phyloP scores from a whole-genome alignment of 1,140 invertebrate genomes.

The Penaeus vannamei region DNA sequence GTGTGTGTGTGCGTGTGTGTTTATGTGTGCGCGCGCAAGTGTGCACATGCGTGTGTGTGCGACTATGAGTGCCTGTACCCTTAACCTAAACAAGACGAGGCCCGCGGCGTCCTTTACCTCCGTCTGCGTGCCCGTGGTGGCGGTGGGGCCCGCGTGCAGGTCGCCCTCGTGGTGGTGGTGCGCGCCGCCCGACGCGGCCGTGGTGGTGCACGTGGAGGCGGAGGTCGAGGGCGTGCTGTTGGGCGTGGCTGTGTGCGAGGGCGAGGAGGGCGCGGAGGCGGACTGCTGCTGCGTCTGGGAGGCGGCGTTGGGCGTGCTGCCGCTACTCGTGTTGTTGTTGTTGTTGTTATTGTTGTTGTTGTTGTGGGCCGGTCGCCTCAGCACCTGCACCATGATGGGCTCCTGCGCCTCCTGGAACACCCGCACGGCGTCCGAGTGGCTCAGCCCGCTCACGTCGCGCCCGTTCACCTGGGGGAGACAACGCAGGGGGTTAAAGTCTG shows the following conservation, averaged over 20 bases:
- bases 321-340: conserved; percentile 27
- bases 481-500: not conserved
- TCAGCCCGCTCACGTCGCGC: conserved; percentile 78
- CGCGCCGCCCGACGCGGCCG: conserved; percentile 12
- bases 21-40: too few species aligned
- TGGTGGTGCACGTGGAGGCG: not conserved
- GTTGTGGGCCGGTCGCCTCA: conserved; percentile 73
- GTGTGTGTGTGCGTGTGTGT: too few species aligned
- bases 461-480: conserved; percentile 79
- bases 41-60: too few species aligned
- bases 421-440: conserved; percentile 81
- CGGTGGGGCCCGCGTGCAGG: not conserved
- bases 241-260: not conserved
- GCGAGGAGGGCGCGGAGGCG: conserved; percentile 4
- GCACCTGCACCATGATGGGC: conserved; percentile 81
- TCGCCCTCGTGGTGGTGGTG: not conserved
- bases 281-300: not conserved
- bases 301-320: not conserved
- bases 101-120: conserved; percentile 40
- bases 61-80: too few species aligned
- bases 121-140: conserved; percentile 53
- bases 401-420: conserved; percentile 81
- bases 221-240: not conserved
- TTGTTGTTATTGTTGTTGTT: conserved; percentile 37
- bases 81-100: not conserved